Conservation (phyloP, 2,888 invertebrate genomes). For the Acleris cristana region DNA sequence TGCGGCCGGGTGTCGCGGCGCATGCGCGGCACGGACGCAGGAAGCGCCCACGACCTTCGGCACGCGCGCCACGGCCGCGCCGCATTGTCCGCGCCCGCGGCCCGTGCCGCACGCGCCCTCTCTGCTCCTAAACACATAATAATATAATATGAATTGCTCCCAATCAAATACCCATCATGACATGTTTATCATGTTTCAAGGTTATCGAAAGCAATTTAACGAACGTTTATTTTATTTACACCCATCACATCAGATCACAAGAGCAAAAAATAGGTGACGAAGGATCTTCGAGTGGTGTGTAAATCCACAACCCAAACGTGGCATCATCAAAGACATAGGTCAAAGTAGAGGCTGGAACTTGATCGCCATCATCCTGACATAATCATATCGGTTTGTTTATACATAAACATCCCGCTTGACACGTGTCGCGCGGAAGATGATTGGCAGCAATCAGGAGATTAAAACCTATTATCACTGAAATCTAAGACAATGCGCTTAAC, state of each 20-base stretch:
- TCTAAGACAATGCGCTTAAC: conserved; percentile 59
- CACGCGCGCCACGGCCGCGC: conserved; percentile 72
- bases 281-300: too few species aligned
- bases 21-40: conserved; percentile 81
- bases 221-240: not conserved
- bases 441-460: conserved; percentile 69
- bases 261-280: too few species aligned
- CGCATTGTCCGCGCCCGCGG: conserved; percentile 58
- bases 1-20: conserved; percentile 42
- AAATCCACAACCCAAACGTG: too few species aligned
- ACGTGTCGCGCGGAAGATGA: conserved; percentile 61
- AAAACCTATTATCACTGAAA: conserved; percentile 61
- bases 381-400: not conserved
- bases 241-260: too few species aligned
- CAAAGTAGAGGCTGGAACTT: not conserved
- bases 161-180: conserved; percentile 25
- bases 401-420: conserved; percentile 40
- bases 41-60: conserved; percentile 77
- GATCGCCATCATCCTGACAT: not conserved
- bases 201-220: conserved; percentile 1
- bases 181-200: conserved; percentile 11
- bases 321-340: not conserved
- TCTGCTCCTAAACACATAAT: too few species aligned
- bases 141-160: conserved; percentile 17
- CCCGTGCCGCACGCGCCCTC: too few species aligned